A percentile compares a stretch with the other conserved stretches of the same genome.
Conservation (phyloP, 2,888 invertebrate species). For the Strigamia transsilvanica region DNA sequence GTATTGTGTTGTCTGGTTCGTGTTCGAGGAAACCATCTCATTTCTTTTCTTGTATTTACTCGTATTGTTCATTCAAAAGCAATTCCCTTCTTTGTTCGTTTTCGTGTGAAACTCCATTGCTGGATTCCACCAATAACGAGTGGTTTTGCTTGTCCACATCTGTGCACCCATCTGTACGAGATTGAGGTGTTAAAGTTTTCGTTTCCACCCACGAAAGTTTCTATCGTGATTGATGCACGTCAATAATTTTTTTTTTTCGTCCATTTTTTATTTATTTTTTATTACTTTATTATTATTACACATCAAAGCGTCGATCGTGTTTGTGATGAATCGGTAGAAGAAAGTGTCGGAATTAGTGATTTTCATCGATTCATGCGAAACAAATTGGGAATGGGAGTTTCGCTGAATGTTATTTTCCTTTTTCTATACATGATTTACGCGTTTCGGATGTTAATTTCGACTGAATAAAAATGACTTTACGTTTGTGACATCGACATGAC, state of each 20-base stretch:
- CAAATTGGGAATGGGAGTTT: neutral
- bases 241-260: neutral
- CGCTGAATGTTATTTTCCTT: neutral
- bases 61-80: neutral
- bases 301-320: too few species aligned
- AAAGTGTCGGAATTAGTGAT: neutral
- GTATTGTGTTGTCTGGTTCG: too few species aligned
- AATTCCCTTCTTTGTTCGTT: slow-evolving; percentile 11
- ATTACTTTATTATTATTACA: too few species aligned
- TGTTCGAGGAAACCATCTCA: neutral
- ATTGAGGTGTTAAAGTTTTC: neutral
- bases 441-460: too few species aligned
- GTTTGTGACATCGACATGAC: too few species aligned
- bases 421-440: too few species aligned
- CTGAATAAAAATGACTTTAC: too few species aligned
- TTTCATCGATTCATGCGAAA: neutral
- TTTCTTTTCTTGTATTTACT: slow-evolving; percentile 10
- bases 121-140: slow-evolving; percentile 10
- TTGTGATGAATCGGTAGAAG: too few species aligned
- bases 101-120: neutral
- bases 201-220: neutral
- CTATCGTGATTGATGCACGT: neutral
- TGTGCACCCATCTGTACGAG: neutral
- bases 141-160: neutral
- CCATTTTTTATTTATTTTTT: neutral